phyloP scores from a whole-genome alignment of 2,797 vertebrate genomes.

The Podarcis lilfordi region DNA sequence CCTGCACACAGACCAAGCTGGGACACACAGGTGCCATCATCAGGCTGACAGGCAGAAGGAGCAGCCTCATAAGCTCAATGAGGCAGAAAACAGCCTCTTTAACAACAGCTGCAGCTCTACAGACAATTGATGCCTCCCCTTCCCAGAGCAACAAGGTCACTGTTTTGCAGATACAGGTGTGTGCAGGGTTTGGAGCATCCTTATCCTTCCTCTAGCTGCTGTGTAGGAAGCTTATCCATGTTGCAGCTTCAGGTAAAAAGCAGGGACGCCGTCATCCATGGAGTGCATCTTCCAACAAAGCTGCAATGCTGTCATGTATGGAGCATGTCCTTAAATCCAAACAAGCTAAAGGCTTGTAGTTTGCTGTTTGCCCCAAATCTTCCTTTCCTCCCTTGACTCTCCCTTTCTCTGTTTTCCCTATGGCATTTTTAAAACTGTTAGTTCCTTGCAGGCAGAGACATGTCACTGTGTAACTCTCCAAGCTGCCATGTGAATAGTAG shows the following conservation, averaged over 20 bases:
- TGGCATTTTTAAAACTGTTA: background rate
- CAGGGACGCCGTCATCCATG: background rate
- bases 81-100: background rate
- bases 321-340: background rate
- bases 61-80: background rate
- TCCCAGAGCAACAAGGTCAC: background rate
- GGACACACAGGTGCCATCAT: background rate
- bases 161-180: too few relatives aligned
- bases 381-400: background rate
- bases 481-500: background rate
- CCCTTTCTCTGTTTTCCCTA: background rate
- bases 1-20: background rate
- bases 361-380: background rate
- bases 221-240: background rate
- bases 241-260: background rate
- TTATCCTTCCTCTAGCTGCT: background rate
- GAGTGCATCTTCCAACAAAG: background rate
- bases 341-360: background rate
- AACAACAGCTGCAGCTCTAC: background rate
- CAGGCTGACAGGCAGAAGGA: background rate
- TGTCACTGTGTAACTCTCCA: background rate
- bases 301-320: background rate
- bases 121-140: background rate
- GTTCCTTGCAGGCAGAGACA: background rate
- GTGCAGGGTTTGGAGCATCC: background rate